These are phyloP conservation scores for Volucella inflata DNA, from an alignment of 2,888 invertebrate species.

Conservation along the genomic window DNA sequence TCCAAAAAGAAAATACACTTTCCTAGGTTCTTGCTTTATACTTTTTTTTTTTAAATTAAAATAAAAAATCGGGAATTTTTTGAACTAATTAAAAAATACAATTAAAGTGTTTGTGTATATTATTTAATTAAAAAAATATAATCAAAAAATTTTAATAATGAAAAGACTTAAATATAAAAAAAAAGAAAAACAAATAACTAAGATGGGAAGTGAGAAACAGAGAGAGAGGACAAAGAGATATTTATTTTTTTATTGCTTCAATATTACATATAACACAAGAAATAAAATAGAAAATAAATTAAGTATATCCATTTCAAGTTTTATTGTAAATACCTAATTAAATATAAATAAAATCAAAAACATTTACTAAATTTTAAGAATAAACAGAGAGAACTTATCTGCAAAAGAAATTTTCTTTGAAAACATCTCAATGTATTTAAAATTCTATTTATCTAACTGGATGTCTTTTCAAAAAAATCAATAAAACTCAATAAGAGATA, in stretches of 20 bases:
- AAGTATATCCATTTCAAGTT: conserved; percentile 46
- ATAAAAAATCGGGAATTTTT: background rate
- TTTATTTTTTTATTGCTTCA: conserved; percentile 74
- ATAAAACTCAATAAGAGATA: conserved; percentile 37
- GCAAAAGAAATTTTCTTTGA: conserved; percentile 46
- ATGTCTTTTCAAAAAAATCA: conserved; percentile 53
- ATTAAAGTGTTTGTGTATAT: background rate
- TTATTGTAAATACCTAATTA: conserved; percentile 68
- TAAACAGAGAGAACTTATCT: conserved; percentile 35
- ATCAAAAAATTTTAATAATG: conserved; percentile 23
- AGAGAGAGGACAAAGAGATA: conserved; percentile 45
- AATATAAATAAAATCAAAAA: conserved; percentile 10
- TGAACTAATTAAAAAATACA: conserved; percentile 4
- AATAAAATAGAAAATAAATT: conserved; percentile 30
- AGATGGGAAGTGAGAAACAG: conserved; percentile 23
- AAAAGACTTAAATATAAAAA: conserved; percentile 51
- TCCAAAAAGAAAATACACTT: no score
- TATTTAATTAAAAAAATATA: conserved; percentile 13
- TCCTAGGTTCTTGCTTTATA: background rate
- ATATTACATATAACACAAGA: conserved; percentile 46
- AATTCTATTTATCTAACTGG: conserved; percentile 56
- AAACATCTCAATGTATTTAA: conserved; percentile 67
- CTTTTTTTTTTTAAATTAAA: background rate
- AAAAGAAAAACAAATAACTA: conserved; percentile 20
- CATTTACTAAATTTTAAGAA: conserved; percentile 44